phyloP scores from a whole-genome alignment of 2,888 invertebrate genomes.

The Stenchaetothrips biformis region DNA sequence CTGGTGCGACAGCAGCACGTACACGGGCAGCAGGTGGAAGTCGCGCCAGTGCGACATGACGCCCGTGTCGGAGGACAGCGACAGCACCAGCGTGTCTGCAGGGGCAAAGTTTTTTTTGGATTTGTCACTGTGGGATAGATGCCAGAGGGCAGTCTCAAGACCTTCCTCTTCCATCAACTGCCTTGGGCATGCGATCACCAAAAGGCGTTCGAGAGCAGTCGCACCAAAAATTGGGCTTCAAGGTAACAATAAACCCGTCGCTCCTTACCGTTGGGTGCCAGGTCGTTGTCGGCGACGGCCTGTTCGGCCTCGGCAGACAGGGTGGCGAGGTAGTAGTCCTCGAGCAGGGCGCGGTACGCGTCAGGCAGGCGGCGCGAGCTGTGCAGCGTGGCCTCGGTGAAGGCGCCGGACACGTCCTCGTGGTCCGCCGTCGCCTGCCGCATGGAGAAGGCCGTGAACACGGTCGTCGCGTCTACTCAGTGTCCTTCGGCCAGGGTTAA shows the following conservation, averaged over 20 bases:
- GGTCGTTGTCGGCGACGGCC: neutral
- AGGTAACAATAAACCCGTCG: too few relatives aligned
- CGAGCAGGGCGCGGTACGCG: neutral
- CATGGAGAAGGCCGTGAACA: too few relatives aligned
- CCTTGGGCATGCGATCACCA: too few relatives aligned
- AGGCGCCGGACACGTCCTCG: conserved; percentile 11
- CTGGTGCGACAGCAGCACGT: conserved; percentile 42
- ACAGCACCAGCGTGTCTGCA: conserved; percentile 35
- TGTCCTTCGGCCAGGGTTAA: too few relatives aligned
- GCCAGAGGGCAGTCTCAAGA: too few relatives aligned
- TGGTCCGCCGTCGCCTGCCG: neutral
- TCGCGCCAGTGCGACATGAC: conserved; percentile 44
- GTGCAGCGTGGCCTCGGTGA: conserved; percentile 12
- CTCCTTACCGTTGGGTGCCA: neutral
- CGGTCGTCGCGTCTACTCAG: too few relatives aligned
- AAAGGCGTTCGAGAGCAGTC: too few relatives aligned
- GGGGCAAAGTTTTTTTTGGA: neutral
- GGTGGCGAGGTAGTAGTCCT: conserved; percentile 5
- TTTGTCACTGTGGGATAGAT: too few relatives aligned
- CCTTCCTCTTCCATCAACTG: too few relatives aligned
- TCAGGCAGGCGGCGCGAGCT: conserved; percentile 9
- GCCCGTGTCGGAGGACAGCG: conserved; percentile 41
- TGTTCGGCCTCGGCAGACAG: neutral
- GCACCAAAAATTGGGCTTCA: too few relatives aligned
- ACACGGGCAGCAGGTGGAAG: conserved; percentile 41